Percentiles rank a stretch among this genome's conserved stretches.
phyloP scores from a whole-genome alignment of 2,113 vertebrate species.

The Apodemus speciosus region DNA sequence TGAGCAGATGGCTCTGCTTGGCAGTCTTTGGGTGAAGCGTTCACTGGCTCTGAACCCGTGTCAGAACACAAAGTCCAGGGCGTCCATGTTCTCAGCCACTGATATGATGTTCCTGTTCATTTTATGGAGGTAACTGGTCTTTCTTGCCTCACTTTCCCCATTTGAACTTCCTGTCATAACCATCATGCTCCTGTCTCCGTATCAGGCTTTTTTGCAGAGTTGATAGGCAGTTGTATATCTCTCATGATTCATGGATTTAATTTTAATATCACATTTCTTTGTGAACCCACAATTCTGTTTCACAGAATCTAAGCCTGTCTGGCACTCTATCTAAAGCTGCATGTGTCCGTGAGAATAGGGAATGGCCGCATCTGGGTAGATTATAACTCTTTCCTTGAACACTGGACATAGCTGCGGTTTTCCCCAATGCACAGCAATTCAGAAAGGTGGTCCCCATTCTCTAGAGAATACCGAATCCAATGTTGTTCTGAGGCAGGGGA shows the following conservation, averaged over 20 bases:
- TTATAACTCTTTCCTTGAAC: background rate
- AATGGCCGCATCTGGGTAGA: background rate
- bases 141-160: background rate
- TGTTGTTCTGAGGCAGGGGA: background rate
- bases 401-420: background rate
- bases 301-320: background rate
- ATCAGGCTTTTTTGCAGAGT: background rate
- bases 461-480: background rate
- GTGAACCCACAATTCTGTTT: background rate
- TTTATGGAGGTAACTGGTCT: background rate
- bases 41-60: slow-evolving; percentile 14
- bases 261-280: background rate
- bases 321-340: background rate
- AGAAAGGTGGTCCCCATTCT: background rate
- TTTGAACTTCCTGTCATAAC: background rate
- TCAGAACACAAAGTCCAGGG: background rate
- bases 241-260: background rate
- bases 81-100: background rate
- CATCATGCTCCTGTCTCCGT: background rate
- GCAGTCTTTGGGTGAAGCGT: slow-evolving; percentile 30
- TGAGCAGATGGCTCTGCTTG: slow-evolving; percentile 58
- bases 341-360: background rate
- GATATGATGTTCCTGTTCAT: background rate
- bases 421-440: background rate
- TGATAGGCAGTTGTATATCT: background rate